phyloP scores from a whole-genome alignment of 2,888 invertebrate species.

The Apodemia zela region DNA sequence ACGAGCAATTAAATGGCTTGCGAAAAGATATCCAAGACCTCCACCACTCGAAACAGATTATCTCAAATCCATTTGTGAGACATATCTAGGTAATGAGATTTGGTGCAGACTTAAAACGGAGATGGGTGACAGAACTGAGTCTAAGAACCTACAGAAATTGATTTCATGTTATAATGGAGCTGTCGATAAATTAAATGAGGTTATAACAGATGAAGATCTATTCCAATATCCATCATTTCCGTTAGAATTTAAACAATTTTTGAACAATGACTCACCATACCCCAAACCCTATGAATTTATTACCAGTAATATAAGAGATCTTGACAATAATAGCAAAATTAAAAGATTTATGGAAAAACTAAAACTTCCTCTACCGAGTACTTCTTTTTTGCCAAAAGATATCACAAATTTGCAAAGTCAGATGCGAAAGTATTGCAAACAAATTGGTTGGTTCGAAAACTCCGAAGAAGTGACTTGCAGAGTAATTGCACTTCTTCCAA shows the following conservation, averaged over 20 bases:
- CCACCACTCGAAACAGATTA: conserved; percentile 81
- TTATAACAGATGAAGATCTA: conserved; percentile 81
- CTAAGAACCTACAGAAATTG: conserved; percentile 77
- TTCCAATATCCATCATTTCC: conserved; percentile 83
- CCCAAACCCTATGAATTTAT: conserved; percentile 86
- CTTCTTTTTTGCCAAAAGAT: conserved; percentile 64
- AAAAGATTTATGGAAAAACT: conserved; percentile 75
- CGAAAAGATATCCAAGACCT: conserved; percentile 66
- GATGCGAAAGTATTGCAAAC: conserved; percentile 71
- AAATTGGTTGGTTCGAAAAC: conserved; percentile 71
- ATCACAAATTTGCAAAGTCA: conserved; percentile 64
- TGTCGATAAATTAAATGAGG: conserved; percentile 80
- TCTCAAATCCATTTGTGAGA: conserved; percentile 75
- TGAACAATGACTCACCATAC: conserved; percentile 67
- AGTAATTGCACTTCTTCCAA: conserved; percentile 64
- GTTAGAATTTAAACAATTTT: conserved; percentile 80
- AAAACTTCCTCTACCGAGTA: conserved; percentile 72
- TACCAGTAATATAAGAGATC: conserved; percentile 79
- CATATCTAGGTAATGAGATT: conserved; percentile 81
- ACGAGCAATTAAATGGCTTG: conserved; percentile 70
- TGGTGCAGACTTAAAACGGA: conserved; percentile 77
- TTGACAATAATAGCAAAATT: conserved; percentile 70
- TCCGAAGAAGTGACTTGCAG: conserved; percentile 71
- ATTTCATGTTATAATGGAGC: conserved; percentile 84
- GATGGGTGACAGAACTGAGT: conserved; percentile 55